Percentiles rank a stretch among this genome's conserved stretches.
Evolutionary conservation across 2,113 vertebrate genomes (phyloP).

Genomic region (Psittacara wagleri): DNA sequence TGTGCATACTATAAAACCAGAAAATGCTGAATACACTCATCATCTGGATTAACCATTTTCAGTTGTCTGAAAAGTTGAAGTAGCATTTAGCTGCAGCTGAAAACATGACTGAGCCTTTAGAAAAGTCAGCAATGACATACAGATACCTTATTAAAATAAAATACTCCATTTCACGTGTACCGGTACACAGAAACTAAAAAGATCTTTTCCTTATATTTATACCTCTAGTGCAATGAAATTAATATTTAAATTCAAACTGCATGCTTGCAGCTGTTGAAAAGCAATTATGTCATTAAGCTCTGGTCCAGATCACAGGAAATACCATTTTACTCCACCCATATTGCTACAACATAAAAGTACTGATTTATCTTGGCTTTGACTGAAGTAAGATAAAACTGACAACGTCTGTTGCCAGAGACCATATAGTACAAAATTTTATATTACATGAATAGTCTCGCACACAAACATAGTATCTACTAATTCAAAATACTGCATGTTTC

Average conservation of each 20-base stretch:
- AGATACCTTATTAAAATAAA: neutral
- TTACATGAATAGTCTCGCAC: neutral
- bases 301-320: slow-evolving; percentile 60
- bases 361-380: slow-evolving; percentile 44
- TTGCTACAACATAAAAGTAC: slow-evolving; percentile 16
- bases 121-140: neutral
- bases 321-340: slow-evolving; percentile 63
- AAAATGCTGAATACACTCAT: neutral
- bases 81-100: neutral
- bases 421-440: neutral
- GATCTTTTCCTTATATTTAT: neutral
- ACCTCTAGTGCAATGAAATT: neutral
- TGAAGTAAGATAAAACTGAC: slow-evolving; percentile 9
- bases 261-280: slow-evolving; percentile 58
- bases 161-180: neutral
- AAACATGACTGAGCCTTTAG: neutral
- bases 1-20: neutral
- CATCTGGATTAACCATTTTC: neutral
- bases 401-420: neutral
- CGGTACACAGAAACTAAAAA: neutral
- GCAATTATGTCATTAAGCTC: slow-evolving; percentile 69
- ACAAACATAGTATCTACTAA: neutral
- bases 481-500: neutral
- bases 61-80: neutral
- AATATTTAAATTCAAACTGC: slow-evolving; percentile 29